A percentile compares a stretch with the other conserved stretches of the same genome.
These are phyloP conservation scores for Nematopogon swammerdamellus DNA, from an alignment of 2,888 invertebrate genomes.

Conservation along the genomic window DNA sequence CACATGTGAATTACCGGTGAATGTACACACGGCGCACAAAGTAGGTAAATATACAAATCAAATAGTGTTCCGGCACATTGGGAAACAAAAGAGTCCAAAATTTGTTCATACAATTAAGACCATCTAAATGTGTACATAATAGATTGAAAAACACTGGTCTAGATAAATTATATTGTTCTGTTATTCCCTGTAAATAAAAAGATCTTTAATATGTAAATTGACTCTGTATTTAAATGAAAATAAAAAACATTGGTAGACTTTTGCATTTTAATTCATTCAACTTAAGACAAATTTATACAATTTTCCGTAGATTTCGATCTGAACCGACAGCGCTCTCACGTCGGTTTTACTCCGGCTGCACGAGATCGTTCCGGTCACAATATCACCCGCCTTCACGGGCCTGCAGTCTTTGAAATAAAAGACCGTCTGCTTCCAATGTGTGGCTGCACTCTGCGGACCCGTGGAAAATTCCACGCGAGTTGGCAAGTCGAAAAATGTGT, in stretches of 20 bases:
- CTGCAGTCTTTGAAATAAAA: constrained; percentile 78
- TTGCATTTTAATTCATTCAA: constrained; percentile 19
- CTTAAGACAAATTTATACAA: constrained; percentile 62
- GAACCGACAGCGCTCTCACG: constrained; percentile 69
- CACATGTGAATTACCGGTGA: too few species aligned
- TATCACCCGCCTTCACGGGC: constrained; percentile 64
- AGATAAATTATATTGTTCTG: too few species aligned
- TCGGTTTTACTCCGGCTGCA: constrained; percentile 73
- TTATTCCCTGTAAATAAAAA: too few species aligned
- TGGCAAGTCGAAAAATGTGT: constrained; percentile 77
- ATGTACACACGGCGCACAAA: too few species aligned
- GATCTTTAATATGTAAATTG: neutral
- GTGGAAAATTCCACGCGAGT: constrained; percentile 71
- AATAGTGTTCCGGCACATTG: too few species aligned
- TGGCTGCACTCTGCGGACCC: constrained; percentile 67
- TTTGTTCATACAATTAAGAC: too few species aligned
- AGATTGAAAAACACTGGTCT: too few species aligned
- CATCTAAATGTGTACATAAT: too few species aligned
- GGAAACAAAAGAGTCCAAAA: too few species aligned
- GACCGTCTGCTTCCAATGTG: constrained; percentile 95
- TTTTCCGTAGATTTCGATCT: constrained; percentile 62
- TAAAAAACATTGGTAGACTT: neutral
- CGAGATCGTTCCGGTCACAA: constrained; percentile 63
- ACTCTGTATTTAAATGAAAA: neutral
- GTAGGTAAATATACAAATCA: too few species aligned